Base-by-base conservation (phyloP, 2,888 invertebrate species). In the Apodemia zela region DNA sequence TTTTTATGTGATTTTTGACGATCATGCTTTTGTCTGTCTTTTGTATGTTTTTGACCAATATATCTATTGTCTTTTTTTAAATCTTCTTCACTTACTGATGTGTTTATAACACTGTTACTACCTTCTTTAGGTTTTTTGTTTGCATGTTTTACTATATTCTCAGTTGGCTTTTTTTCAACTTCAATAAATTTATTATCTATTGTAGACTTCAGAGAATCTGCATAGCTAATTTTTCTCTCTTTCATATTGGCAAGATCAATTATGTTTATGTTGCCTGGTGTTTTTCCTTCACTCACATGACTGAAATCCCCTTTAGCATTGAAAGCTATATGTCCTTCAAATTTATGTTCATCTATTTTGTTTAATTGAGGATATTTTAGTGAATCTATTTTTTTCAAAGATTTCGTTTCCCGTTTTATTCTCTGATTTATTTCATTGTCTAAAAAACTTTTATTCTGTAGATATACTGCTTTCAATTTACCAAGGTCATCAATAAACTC, bases 21-120 rank as follows among this genome's bases (percentile, higher is more conserved):
- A 60, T 86, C 86, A 62, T 80, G 73, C 73, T 85, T 90, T 72
- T 85, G 89, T 67, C 76, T 81, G 29, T 85, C 86, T 67, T 77
- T 73, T 69, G 84, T 89, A 15, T 72, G 70, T 69, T 81, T 87
- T 5, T 76, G 81, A 45, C 75, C 77, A 62, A 73, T 73, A 72
- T 89, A 86, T 77, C 89, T 80, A 66, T 89, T 82, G 70, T 90
- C 89, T 74, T 89, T 90, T 70, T 76, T 78, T 11, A 88, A 68
- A 64, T 86, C 85, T 59, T 85, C 84, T 49, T 89, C 87, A 73
- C 84, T 86, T n/a, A 75, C 61, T 29, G 74, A 71, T 61, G 54
- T 59, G 65, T 64, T 74, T 17, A 49, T 61, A n/a, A 51, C n/a
- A 25, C 63, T 51, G 47, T 68, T 64, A 66, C 17, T 57, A 8